Evolutionary conservation across 2,113 vertebrate species (phyloP).

Genomic region (Oncorhynchus kisutch): DNA sequence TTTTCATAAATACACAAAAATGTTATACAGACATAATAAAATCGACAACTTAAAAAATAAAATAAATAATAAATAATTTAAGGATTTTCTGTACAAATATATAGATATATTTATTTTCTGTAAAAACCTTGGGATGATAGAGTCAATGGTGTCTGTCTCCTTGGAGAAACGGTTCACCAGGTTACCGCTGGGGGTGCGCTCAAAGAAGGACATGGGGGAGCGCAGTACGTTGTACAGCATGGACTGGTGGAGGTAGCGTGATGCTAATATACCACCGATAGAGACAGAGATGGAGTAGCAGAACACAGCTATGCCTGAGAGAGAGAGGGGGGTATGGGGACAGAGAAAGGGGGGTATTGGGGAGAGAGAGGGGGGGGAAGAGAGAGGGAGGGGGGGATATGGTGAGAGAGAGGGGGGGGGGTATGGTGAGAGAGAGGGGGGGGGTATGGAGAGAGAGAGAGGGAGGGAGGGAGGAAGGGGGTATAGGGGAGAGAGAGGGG

Average conservation of each 20-base stretch:
- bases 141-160: slow-evolving; percentile 94
- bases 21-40: no score
- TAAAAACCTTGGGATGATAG: slow-evolving; percentile 70
- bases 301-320: slow-evolving; percentile 83
- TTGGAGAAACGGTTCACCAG: slow-evolving; percentile 96
- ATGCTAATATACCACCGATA: slow-evolving; percentile 89
- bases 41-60: no score
- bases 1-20: no score
- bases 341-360: no score
- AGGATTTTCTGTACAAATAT: no score
- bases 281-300: slow-evolving; percentile 88
- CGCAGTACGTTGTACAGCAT: slow-evolving; percentile 87
- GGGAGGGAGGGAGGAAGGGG: no score
- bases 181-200: slow-evolving; percentile 93
- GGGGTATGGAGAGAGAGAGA: rapidly evolving
- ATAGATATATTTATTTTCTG: no score
- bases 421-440: no score
- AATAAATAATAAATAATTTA: no score
- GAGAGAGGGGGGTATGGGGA: neutral
- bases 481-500: no score
- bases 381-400: rapidly evolving
- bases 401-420: rapidly evolving
- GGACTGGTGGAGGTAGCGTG: slow-evolving; percentile 82
- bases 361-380: no score
- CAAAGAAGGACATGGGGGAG: slow-evolving; percentile 93